Percentiles rank a stretch among this genome's conserved stretches.
These are phyloP conservation scores for Darevskia mixta DNA, from an alignment of 2,797 vertebrate genomes.

Conservation along the genomic window DNA sequence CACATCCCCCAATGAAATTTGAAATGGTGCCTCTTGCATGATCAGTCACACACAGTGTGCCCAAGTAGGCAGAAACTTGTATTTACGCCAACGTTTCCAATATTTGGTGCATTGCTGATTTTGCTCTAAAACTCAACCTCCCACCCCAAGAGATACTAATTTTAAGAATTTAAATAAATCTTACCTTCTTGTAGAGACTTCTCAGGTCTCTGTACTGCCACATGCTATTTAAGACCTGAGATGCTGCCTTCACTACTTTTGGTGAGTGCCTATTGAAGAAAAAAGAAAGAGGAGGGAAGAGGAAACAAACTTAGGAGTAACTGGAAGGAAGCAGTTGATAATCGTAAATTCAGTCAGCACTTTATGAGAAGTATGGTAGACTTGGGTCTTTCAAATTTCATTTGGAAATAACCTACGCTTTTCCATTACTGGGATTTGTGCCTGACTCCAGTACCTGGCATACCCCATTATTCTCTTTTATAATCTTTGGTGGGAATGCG, in stretches of 20 bases:
- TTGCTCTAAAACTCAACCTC: background rate
- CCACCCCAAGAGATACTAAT: background rate
- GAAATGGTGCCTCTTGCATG: background rate
- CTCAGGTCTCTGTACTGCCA: constrained; percentile 99
- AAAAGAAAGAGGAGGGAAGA: constrained; percentile 53
- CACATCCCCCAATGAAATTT: background rate
- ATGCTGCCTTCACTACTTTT: constrained; percentile 98
- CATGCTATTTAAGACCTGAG: constrained; percentile 99
- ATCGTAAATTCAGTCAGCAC: background rate
- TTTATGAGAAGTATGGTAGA: background rate
- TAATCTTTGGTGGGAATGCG: background rate
- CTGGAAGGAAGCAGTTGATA: constrained; percentile 16
- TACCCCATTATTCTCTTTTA: background rate
- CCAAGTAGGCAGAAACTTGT: background rate
- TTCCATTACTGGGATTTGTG: background rate
- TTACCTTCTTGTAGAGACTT: constrained; percentile 99
- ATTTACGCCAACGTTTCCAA: background rate
- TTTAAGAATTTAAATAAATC: constrained; percentile 45
- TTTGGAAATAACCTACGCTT: no score
- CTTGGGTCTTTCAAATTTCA: no score
- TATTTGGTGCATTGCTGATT: background rate
- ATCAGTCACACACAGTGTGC: no score
- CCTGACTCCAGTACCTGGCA: background rate
- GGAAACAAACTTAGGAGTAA: constrained; percentile 40
- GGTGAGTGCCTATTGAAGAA: constrained; percentile 89